These are phyloP conservation scores for Drosophila mimetica DNA, from an alignment of 2,888 invertebrate genomes.

Conservation along the genomic window DNA sequence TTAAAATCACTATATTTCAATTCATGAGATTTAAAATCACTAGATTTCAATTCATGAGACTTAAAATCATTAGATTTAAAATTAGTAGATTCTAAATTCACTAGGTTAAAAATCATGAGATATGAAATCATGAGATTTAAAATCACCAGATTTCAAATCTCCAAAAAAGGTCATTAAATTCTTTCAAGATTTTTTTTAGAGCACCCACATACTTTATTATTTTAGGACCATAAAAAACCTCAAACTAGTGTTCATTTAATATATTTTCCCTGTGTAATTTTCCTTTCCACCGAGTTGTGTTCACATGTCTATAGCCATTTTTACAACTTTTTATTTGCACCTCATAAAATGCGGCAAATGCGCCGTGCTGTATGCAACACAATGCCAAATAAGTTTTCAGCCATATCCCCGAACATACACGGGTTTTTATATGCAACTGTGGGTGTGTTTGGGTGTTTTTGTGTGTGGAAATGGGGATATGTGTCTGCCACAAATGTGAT, in stretches of 20 bases:
- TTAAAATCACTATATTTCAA: no score
- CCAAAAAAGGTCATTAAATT: no score
- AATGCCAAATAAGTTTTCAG: constrained; percentile 52
- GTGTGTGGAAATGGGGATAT: constrained; percentile 12
- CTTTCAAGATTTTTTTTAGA: no score
- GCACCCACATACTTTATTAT: no score
- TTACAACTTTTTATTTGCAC: constrained; percentile 83
- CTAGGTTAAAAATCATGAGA: no score
- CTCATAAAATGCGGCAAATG: constrained; percentile 82
- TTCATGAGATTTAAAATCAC: no score
- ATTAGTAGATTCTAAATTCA: no score
- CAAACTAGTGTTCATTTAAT: neutral
- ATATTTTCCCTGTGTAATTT: constrained; percentile 8
- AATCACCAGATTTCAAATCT: no score
- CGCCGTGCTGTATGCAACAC: constrained; percentile 75
- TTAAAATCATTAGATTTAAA: no score
- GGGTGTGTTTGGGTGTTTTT: neutral
- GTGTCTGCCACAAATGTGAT: constrained; percentile 76
- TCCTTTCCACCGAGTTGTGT: constrained; percentile 22
- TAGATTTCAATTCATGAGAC: no score
- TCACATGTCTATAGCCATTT: constrained; percentile 78
- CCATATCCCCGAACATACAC: constrained; percentile 15
- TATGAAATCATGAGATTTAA: no score
- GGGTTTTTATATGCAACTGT: constrained; percentile 7
- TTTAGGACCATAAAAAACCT: no score